phyloP scores from a whole-genome alignment of 2,113 vertebrate genomes.

The Capreolus pygargus region DNA sequence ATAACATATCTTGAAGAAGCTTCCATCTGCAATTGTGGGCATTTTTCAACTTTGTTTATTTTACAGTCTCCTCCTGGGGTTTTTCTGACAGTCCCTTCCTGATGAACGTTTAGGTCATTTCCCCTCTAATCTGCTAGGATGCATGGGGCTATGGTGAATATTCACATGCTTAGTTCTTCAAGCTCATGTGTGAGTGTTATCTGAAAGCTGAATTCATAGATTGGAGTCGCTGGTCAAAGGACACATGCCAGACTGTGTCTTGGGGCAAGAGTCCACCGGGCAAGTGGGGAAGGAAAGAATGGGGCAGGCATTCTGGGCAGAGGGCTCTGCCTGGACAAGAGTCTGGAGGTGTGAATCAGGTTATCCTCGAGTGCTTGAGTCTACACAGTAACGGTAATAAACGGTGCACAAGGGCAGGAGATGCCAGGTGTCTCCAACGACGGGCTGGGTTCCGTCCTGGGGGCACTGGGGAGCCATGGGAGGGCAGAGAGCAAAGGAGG shows the following conservation, averaged over 20 bases:
- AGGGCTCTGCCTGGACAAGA: neutral
- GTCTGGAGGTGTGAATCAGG: neutral
- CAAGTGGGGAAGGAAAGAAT: neutral
- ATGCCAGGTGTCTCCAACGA: neutral
- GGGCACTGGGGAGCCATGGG: neutral
- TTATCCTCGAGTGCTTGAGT: neutral
- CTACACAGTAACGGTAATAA: neutral
- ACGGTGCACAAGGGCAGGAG: neutral
- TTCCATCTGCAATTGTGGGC: fast-evolving
- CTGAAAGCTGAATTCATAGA: neutral
- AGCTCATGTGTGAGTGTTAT: fast-evolving
- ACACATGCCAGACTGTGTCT: neutral
- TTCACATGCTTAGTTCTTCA: neutral
- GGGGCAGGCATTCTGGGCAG: fast-evolving
- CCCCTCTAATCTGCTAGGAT: neutral
- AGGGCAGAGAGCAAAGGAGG: neutral
- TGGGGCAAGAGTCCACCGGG: neutral
- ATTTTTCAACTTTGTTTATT: neutral
- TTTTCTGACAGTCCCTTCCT: neutral
- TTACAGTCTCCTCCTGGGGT: neutral
- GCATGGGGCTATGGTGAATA: neutral
- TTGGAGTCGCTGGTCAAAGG: neutral
- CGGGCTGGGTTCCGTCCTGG: neutral
- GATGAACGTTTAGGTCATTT: neutral
- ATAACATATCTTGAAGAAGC: neutral